Conservation (phyloP, 2,888 invertebrate species). For the Glaucopsyche alexis region DNA sequence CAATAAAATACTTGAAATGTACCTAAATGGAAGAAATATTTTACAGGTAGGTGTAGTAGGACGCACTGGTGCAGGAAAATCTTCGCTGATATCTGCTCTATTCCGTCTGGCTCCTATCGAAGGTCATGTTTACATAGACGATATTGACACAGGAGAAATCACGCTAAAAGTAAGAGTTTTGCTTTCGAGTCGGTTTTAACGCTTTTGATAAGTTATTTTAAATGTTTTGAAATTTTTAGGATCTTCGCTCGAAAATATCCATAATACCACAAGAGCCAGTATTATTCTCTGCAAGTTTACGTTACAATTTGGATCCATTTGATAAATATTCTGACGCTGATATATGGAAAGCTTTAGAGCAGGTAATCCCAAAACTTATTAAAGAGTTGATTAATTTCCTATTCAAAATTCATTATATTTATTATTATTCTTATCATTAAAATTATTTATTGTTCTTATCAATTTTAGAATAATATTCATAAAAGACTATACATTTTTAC, state of each 20-base stretch:
- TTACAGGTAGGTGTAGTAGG: conserved; percentile 87
- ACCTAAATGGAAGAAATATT: not conserved
- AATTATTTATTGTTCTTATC: not conserved
- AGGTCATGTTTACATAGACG: conserved; percentile 87
- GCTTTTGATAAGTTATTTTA: no score
- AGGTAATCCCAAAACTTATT: conserved; percentile 54
- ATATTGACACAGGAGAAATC: conserved; percentile 79
- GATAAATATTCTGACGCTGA: conserved; percentile 79
- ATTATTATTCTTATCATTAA: no score
- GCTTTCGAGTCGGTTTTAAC: no score
- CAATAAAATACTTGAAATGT: not conserved
- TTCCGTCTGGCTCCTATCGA: conserved; percentile 85
- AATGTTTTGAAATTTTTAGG: conserved; percentile 47
- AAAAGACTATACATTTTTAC: no score
- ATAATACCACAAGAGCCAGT: conserved; percentile 86
- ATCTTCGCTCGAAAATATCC: conserved; percentile 83
- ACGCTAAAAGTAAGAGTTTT: conserved; percentile 72
- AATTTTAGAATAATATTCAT: not conserved
- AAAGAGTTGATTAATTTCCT: no score
- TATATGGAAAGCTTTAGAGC: conserved; percentile 84
- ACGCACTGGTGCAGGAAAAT: conserved; percentile 91
- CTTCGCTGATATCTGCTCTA: conserved; percentile 86
- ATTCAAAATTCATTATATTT: no score
- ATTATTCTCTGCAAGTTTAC: conserved; percentile 82
- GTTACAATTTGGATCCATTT: conserved; percentile 87